Percentiles rank a stretch among this genome's conserved stretches.
Conservation (phyloP, 2,797 vertebrate genomes). For the Pipistrellus nathusii region DNA sequence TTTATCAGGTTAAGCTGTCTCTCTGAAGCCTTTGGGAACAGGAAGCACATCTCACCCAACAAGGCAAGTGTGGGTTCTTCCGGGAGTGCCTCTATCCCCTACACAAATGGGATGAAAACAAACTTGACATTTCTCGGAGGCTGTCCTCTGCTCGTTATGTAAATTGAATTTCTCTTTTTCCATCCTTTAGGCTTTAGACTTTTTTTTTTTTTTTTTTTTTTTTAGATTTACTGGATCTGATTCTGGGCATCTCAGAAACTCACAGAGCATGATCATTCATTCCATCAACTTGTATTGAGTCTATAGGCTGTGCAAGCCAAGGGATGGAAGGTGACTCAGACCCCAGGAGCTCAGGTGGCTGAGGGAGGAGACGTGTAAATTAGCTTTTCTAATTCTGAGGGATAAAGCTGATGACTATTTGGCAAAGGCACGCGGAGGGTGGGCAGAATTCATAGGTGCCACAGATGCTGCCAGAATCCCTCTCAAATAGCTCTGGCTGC, state of each 20-base stretch:
- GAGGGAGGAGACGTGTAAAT: background rate
- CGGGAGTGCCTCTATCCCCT: background rate
- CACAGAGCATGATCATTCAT: background rate
- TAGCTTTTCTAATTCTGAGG: background rate
- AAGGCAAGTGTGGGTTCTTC: constrained; percentile 57
- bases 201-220: background rate
- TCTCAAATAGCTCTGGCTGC: background rate
- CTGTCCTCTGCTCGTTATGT: background rate
- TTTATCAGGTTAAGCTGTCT: constrained; percentile 62
- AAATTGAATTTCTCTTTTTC: constrained; percentile 53
- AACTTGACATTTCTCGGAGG: background rate
- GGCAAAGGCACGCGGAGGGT: background rate
- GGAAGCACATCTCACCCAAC: constrained; percentile 39
- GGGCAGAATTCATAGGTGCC: background rate
- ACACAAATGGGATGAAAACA: constrained; percentile 4
- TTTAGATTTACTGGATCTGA: background rate
- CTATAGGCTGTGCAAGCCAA: background rate
- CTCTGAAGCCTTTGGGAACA: constrained; percentile 20
- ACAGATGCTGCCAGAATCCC: background rate
- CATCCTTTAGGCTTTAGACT: background rate
- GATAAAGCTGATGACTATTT: accelerated
- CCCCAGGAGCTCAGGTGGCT: background rate
- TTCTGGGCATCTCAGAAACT: constrained; percentile 31
- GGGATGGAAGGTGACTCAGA: background rate
- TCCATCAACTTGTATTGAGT: background rate